Evolutionary conservation across 1,140 invertebrate species (phyloP).

Genomic region (Anoplophora glabripennis): DNA sequence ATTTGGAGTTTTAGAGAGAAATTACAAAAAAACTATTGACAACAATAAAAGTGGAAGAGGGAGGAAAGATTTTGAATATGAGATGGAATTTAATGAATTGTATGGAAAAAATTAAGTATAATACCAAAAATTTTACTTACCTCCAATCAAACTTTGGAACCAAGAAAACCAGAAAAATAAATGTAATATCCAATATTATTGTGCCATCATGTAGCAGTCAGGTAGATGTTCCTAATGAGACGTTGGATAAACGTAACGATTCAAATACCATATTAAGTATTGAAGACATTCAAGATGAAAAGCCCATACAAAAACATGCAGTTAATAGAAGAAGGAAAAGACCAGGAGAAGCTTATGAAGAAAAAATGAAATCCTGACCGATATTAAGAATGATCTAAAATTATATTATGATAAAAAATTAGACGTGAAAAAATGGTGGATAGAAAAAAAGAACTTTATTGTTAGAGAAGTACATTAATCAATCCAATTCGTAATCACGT

Average conservation of each 20-base stretch:
- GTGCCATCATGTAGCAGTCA: neutral
- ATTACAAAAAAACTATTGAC: neutral
- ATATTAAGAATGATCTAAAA: neutral
- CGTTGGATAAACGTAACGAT: neutral
- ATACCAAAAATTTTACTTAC: neutral
- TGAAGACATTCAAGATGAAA: too few relatives aligned
- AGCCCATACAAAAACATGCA: too few relatives aligned
- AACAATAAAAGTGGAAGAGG: neutral
- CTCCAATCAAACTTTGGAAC: too few relatives aligned
- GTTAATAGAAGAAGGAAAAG: too few relatives aligned
- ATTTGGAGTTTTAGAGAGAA: neutral
- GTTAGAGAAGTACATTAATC: too few relatives aligned
- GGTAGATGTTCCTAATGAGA: neutral
- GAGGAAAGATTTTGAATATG: neutral
- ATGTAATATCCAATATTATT: neutral
- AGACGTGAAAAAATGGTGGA: neutral
- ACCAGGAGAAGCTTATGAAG: too few relatives aligned
- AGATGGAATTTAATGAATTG: neutral
- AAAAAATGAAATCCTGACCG: neutral
- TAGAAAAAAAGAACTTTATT: neutral
- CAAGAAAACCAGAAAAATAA: too few relatives aligned
- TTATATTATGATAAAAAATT: neutral
- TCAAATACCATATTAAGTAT: neutral
- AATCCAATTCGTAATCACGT: too few relatives aligned
- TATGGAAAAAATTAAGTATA: neutral